These are phyloP conservation scores for Acanthurus tractus DNA, from an alignment of 2,797 vertebrate species.

Conservation along the genomic window DNA sequence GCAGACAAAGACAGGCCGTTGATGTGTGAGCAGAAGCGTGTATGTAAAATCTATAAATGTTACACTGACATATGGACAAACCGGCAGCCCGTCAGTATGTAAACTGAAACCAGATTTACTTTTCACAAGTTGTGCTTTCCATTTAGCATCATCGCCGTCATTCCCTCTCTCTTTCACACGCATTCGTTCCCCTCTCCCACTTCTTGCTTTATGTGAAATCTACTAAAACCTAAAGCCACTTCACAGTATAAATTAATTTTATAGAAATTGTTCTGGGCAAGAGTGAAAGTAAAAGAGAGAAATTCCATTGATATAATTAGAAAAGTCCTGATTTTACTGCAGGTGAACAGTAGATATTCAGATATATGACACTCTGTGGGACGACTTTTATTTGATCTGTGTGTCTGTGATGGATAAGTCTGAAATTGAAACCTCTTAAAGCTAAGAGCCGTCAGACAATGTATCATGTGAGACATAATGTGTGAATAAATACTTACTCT, in stretches of 20 bases:
- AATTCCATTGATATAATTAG: slow-evolving; percentile 37
- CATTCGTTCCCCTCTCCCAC: slow-evolving; percentile 15
- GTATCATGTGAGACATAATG: slow-evolving; percentile 28
- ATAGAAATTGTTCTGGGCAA: slow-evolving; percentile 47
- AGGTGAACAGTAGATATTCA: slow-evolving; percentile 56
- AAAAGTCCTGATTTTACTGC: slow-evolving; percentile 47
- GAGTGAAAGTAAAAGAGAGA: slow-evolving; percentile 8
- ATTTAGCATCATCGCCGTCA: slow-evolving; percentile 47
- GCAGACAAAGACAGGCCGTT: slow-evolving; percentile 40
- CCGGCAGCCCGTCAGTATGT: slow-evolving; percentile 39
- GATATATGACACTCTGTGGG: slow-evolving; percentile 48
- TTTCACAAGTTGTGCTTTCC: slow-evolving; percentile 57
- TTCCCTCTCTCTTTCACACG: slow-evolving; percentile 3
- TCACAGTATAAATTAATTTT: slow-evolving; percentile 48
- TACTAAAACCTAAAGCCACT: slow-evolving; percentile 49
- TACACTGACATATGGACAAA: slow-evolving; percentile 55
- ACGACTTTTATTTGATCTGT: slow-evolving; percentile 51
- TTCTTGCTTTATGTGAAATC: slow-evolving; percentile 55
- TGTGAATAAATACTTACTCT: slow-evolving; percentile 42
- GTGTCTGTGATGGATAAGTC: slow-evolving; percentile 61
- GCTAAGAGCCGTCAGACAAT: slow-evolving; percentile 25
- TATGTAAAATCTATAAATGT: slow-evolving; percentile 69
- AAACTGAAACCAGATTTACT: slow-evolving; percentile 71
- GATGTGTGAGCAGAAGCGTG: slow-evolving; percentile 59
- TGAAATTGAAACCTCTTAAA: slow-evolving; percentile 52